Evolutionary conservation across 2,113 vertebrate genomes (phyloP).

Genomic region (Ramphastos sulfuratus): DNA sequence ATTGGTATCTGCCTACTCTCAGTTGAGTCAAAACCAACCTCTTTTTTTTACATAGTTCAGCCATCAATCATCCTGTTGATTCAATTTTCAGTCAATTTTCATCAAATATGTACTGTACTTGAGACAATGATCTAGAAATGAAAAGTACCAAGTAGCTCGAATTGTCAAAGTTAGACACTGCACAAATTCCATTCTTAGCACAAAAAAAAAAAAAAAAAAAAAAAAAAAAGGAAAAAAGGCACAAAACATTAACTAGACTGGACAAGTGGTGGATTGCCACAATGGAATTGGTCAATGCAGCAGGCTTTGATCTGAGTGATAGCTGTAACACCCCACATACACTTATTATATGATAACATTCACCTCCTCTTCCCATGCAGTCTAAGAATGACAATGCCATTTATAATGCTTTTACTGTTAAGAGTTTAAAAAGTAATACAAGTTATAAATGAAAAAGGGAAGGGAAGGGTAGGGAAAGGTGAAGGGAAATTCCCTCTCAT

Average conservation of each 20-base stretch:
- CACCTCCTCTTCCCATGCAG: neutral
- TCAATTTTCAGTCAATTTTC: conserved; percentile 36
- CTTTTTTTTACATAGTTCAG: conserved; percentile 28
- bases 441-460: neutral
- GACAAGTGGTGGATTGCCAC: conserved; percentile 47
- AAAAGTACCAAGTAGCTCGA: conserved; percentile 25
- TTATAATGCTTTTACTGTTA: neutral
- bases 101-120: neutral
- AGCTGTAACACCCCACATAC: neutral
- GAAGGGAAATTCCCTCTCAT: neutral
- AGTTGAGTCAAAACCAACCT: neutral
- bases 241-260: neutral
- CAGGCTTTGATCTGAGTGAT: neutral
- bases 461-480: too few relatives aligned
- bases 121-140: conserved; percentile 39
- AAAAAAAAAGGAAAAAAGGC: neutral
- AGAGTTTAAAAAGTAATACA: neutral
- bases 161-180: conserved; percentile 15
- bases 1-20: neutral
- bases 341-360: neutral
- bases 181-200: neutral
- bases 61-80: conserved; percentile 9
- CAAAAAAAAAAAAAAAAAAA: neutral
- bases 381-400: neutral
- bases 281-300: neutral